A percentile compares a stretch with the other conserved stretches of the same genome.
phyloP scores from a whole-genome alignment of 2,888 invertebrate genomes.

The Isoperla grammatica region DNA sequence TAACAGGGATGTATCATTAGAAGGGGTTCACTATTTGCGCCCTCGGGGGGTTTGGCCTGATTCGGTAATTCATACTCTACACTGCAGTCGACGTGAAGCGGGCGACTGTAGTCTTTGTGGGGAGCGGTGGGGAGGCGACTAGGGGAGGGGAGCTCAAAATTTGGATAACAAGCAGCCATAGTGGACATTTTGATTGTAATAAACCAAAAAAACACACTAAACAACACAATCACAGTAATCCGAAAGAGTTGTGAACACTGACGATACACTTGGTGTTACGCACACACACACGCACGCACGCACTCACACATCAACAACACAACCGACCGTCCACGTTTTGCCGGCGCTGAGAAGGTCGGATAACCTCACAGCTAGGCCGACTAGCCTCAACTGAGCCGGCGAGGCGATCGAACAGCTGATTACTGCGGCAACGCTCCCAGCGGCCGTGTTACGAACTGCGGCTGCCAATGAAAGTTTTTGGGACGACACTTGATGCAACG shows the following conservation, averaged over 20 bases:
- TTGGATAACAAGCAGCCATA: slow-evolving; percentile 42
- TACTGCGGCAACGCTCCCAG: neutral
- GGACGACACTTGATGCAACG: too few species aligned
- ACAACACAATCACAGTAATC: slow-evolving; percentile 9
- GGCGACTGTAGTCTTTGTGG: slow-evolving; percentile 76
- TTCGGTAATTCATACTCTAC: slow-evolving; percentile 88
- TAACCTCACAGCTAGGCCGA: slow-evolving; percentile 26
- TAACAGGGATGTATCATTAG: slow-evolving; percentile 88
- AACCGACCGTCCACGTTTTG: slow-evolving; percentile 12
- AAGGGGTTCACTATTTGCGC: slow-evolving; percentile 74
- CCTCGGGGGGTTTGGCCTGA: slow-evolving; percentile 81
- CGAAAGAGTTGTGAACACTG: slow-evolving; percentile 6
- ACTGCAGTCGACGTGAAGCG: slow-evolving; percentile 85
- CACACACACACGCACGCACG: neutral
- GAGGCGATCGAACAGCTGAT: neutral
- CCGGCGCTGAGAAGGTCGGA: slow-evolving; percentile 8
- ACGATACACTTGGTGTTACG: neutral
- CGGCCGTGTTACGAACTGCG: neutral
- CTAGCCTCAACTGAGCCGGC: slow-evolving; percentile 32
- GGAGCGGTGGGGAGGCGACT: slow-evolving; percentile 41
- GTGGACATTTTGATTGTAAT: slow-evolving; percentile 2
- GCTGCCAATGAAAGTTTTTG: too few species aligned
- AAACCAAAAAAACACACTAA: slow-evolving; percentile 13
- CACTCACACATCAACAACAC: slow-evolving; percentile 11
- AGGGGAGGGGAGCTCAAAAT: slow-evolving; percentile 41